phyloP scores from a whole-genome alignment of 2,797 vertebrate genomes.

The Pseudochirops cupreus region DNA sequence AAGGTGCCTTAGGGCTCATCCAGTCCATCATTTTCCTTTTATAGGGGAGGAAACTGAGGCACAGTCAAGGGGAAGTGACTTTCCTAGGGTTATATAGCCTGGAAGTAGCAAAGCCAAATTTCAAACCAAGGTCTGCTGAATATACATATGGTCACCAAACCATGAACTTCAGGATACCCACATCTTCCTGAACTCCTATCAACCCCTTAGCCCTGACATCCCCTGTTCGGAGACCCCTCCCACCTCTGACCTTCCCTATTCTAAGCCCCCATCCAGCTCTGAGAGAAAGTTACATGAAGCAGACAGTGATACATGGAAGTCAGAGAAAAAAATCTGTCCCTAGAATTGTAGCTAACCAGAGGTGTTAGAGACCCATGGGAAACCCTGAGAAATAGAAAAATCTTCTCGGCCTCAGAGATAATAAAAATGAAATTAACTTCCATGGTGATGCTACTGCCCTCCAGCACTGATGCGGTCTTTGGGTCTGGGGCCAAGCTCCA shows the following conservation, averaged over 20 bases:
- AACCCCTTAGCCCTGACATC: not conserved
- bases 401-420: slow-evolving; percentile 47
- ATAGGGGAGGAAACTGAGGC: not conserved
- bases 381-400: slow-evolving; percentile 19
- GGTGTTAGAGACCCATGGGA: not conserved
- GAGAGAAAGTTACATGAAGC: not conserved
- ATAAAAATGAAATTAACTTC: slow-evolving; percentile 67
- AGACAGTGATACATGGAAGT: not conserved
- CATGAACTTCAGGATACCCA: too few species aligned
- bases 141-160: too few species aligned
- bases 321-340: slow-evolving; percentile 29
- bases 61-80: not conserved
- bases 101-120: not conserved
- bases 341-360: slow-evolving; percentile 21
- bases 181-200: too few species aligned
- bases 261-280: not conserved
- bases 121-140: not conserved
- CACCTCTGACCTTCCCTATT: not conserved
- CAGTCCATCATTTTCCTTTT: too few species aligned
- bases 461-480: not conserved
- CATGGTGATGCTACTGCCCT: not conserved
- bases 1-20: too few species aligned
- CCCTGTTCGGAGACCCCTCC: too few species aligned
- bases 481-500: slow-evolving; percentile 3
- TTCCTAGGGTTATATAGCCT: not conserved